These are phyloP conservation scores for Phaetusa simplex DNA, from an alignment of 2,113 vertebrate species.

Conservation along the genomic window DNA sequence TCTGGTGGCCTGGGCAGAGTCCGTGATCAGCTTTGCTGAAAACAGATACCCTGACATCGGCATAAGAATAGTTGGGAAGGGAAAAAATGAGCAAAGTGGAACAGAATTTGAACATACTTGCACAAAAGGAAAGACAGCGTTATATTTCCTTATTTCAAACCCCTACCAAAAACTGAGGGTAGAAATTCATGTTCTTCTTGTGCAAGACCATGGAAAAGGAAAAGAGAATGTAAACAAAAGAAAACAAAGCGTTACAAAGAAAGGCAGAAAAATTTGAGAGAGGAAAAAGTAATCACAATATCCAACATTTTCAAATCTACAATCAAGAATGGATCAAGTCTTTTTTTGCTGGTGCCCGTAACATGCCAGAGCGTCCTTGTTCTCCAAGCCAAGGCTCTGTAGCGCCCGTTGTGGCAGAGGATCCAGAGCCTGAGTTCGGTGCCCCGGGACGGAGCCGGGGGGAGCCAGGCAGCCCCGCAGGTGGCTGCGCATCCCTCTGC, in stretches of 20 bases:
- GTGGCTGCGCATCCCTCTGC: background rate
- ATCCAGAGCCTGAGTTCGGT: background rate
- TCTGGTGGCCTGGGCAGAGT: background rate
- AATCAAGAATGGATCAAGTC: background rate
- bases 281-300: background rate
- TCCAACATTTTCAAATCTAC: background rate
- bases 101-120: background rate
- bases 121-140: background rate
- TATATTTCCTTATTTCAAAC: background rate
- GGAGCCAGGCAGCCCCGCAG: background rate
- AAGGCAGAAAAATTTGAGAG: background rate
- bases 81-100: background rate
- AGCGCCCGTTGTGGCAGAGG: background rate
- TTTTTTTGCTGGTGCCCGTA: background rate
- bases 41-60: background rate
- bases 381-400: background rate
- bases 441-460: background rate
- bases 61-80: background rate
- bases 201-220: background rate
- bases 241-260: background rate
- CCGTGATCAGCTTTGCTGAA: background rate
- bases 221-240: background rate
- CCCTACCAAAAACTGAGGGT: background rate
- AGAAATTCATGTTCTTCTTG: background rate
- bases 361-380: background rate